These are phyloP conservation scores for Chroicocephalus ridibundus DNA, from an alignment of 2,113 vertebrate species.

Conservation along the genomic window DNA sequence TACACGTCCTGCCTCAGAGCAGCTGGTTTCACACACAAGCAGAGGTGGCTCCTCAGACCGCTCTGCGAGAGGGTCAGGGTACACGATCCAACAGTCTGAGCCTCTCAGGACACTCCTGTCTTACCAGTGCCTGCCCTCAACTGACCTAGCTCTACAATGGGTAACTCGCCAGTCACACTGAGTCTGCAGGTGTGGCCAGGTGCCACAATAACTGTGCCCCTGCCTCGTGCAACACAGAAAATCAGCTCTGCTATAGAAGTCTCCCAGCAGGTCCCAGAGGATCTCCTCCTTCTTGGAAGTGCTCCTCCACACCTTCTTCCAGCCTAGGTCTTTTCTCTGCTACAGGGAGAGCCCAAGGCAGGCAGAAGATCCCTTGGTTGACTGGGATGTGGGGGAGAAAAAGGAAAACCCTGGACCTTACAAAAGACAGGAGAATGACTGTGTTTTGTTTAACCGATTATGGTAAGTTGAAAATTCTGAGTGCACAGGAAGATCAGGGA, in stretches of 20 bases:
- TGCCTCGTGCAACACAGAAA: not conserved
- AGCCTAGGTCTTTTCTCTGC: not conserved
- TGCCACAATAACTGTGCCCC: not conserved
- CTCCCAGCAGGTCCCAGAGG: not conserved
- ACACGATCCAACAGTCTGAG: not conserved
- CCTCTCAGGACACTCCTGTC: not conserved
- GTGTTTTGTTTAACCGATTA: rapidly evolving
- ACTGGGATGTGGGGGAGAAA: not conserved
- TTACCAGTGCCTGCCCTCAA: not conserved
- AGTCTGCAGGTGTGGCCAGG: not conserved
- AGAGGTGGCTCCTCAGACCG: not conserved
- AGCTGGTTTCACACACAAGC: not conserved
- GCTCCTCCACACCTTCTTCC: not conserved
- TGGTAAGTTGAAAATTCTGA: not conserved
- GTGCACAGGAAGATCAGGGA: not conserved
- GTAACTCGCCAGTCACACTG: not conserved
- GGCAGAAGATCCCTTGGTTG: not conserved
- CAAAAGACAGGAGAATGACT: not conserved
- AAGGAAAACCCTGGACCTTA: not conserved
- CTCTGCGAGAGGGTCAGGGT: not conserved
- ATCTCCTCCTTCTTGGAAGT: not conserved
- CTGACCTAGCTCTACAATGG: not conserved
- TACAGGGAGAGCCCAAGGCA: not conserved
- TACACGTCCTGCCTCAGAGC: not conserved
- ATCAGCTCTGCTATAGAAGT: not conserved